These are phyloP conservation scores for Neotoxoptera formosana DNA, from an alignment of 1,140 invertebrate species.

Conservation along the genomic window DNA sequence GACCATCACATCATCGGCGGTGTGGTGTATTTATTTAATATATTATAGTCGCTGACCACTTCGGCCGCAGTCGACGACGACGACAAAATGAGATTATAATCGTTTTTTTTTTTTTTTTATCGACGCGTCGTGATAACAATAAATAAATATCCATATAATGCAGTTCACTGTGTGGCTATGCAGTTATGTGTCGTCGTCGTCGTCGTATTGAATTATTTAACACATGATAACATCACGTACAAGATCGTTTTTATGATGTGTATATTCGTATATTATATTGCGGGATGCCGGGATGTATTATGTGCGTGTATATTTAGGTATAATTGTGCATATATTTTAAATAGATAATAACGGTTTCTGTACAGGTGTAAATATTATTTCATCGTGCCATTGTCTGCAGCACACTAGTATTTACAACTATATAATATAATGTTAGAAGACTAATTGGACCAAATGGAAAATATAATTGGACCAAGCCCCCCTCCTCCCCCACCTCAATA, in stretches of 20 bases:
- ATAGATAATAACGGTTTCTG: not conserved
- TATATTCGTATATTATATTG: not conserved
- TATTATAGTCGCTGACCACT: not conserved
- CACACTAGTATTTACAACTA: not conserved
- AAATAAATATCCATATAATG: not conserved
- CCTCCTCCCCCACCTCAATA: too few relatives aligned
- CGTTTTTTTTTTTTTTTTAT: not conserved
- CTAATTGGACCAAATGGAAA: not conserved
- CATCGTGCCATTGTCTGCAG: not conserved
- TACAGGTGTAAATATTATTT: not conserved
- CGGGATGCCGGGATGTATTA: not conserved
- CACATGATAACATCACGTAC: not conserved
- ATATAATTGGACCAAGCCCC: not conserved
- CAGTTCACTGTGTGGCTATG: not conserved
- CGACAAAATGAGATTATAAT: not conserved
- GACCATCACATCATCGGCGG: too few relatives aligned
- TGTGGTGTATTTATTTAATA: not conserved
- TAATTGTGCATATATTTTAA: not conserved
- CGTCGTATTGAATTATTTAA: not conserved
- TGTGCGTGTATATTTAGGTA: not conserved
- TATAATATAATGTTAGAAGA: not conserved
- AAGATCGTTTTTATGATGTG: not conserved
- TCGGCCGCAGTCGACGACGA: not conserved
- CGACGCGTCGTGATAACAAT: not conserved
- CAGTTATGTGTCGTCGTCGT: not conserved